These are phyloP conservation scores for Lacanobia wlatinum DNA, from an alignment of 2,888 invertebrate species.

Conservation along the genomic window DNA sequence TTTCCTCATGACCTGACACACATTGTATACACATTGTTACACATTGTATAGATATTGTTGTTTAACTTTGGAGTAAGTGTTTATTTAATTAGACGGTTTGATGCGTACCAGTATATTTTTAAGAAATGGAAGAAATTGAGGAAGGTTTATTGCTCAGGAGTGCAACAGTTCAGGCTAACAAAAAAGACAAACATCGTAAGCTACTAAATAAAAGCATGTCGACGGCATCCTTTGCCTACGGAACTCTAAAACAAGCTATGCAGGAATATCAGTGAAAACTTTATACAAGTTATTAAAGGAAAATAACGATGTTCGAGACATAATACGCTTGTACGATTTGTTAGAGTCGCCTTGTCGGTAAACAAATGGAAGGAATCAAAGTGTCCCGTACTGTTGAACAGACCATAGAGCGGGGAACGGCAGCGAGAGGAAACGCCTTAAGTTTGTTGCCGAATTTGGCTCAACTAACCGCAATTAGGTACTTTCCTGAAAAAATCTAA, in stretches of 20 bases:
- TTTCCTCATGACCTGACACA: no score
- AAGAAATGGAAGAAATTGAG: no score
- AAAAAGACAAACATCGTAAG: background rate
- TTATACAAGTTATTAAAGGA: conserved; percentile 17
- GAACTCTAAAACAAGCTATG: background rate
- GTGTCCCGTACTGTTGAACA: conserved; percentile 63
- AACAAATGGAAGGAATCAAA: conserved; percentile 72
- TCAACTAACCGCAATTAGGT: background rate
- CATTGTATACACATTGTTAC: no score
- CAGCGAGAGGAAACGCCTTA: background rate
- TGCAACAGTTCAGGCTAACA: background rate
- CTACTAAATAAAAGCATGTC: background rate
- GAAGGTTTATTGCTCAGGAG: no score
- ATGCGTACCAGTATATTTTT: no score
- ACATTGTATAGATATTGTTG: no score
- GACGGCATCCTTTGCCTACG: background rate
- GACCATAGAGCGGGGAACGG: conserved; percentile 38
- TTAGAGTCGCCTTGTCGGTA: conserved; percentile 34
- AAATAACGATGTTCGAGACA: conserved; percentile 45
- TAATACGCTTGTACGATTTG: conserved; percentile 42
- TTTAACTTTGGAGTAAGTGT: no score
- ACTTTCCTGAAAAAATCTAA: no score
- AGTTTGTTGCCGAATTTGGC: background rate
- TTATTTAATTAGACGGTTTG: no score
- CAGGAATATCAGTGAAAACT: conserved; percentile 31